Conservation (phyloP, 2,113 vertebrate species). For the Antechinus stuartii region DNA sequence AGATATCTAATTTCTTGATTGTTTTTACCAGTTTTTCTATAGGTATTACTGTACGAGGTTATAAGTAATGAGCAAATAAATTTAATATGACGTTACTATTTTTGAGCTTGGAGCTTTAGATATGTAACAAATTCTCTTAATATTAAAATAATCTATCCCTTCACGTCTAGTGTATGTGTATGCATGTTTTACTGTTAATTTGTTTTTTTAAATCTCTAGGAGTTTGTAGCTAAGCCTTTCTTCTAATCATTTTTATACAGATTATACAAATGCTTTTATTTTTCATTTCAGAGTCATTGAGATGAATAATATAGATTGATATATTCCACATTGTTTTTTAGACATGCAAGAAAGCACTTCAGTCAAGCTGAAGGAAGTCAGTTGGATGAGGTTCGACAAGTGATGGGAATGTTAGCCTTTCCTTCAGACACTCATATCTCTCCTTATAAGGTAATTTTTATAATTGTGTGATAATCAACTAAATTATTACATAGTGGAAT, state of each 20-base stretch:
- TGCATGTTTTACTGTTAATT: not conserved
- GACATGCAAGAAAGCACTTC: conserved; percentile 98
- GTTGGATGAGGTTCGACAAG: conserved; percentile 98
- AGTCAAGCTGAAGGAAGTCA: conserved; percentile 98
- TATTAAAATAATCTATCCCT: conserved; percentile 20
- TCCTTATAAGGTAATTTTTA: conserved; percentile 93
- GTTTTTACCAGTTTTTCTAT: not conserved
- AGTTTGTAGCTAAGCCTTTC: not conserved
- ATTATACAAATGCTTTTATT: not conserved
- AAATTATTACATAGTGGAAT: not conserved
- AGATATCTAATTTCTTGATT: not conserved
- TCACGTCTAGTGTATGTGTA: not conserved
- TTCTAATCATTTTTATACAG: not conserved
- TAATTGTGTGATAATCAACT: not conserved
- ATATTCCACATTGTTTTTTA: conserved; percentile 71
- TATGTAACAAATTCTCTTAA: not conserved
- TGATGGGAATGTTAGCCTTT: conserved; percentile 99
- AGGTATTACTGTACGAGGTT: not conserved
- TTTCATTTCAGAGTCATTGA: not conserved
- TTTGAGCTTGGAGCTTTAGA: conserved; percentile 22
- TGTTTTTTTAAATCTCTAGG: not conserved
- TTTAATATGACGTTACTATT: not conserved
- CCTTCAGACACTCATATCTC: conserved; percentile 99
- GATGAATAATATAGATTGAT: not conserved
- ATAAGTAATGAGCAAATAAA: not conserved